Base-by-base conservation (phyloP, 2,797 vertebrate species). In the Lepus townsendii region DNA sequence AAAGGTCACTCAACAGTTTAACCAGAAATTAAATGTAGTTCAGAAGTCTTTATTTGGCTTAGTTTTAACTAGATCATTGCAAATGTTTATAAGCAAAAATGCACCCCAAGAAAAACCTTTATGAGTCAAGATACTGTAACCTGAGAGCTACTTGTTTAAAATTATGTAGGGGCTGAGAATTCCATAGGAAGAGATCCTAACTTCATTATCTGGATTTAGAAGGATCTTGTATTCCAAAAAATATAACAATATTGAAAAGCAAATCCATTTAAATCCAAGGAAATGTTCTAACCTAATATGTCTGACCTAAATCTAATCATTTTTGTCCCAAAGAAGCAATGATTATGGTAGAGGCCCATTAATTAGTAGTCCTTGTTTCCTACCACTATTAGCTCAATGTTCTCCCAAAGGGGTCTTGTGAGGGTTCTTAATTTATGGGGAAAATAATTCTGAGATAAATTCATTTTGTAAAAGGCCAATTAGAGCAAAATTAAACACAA, bases 401-500 rank as follows among this genome's bases (percentile, higher is more conserved):
- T 95, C 71, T 92, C 93, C 93, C 86, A 79, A 57, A 85, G 54
- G 69, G 47, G 20, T 78, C 73, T 69, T 71, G 50, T 84, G 24
- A 71, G 47, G 35, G 35, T 94, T 95, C 77, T 95, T 91, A 96
- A 96, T 86, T 94, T 95, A 94, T 72, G 65, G 47, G 32, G 14
- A 95, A 96, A 96, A 95, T 92, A 94, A 93, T 95, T 93, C 88
- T 68, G 69, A 91, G 66, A 95, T 91, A 85, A 95, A 85, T 90
- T 95, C 83, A 94, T 86, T 95, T 95, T 86, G 79, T 93, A 12
- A 86, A 94, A 95, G 86, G 85, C 87, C 91, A 95, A 83, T 92
- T 96, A 96, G 94, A 88, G 72, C 27, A 83, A 95, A 97, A 95
- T 94, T 92, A 95, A 95, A 91, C 91, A 91, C 79, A 91, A 91